phyloP scores from a whole-genome alignment of 23 tunicate species.

The Styela plicata region DNA sequence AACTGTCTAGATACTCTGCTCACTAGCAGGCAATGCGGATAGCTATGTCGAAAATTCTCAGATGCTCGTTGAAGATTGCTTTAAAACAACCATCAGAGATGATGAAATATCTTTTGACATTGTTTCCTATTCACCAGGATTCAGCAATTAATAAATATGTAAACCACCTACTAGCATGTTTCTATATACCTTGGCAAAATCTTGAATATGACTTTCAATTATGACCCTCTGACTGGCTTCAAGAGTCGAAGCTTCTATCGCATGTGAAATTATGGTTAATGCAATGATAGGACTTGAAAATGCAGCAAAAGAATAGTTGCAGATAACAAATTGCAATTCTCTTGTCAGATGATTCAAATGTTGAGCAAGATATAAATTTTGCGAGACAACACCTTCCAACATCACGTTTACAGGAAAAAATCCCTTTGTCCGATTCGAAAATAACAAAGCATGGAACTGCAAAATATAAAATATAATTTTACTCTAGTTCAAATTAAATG shows the following conservation, averaged over 20 bases:
- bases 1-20: too few species aligned
- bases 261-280: conserved; percentile 57
- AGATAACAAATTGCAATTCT: conserved; percentile 35
- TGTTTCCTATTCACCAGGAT: too few species aligned
- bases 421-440: conserved; percentile 38
- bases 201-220: conserved; percentile 51
- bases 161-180: too few species aligned
- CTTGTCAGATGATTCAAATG: conserved; percentile 36
- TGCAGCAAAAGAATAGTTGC: conserved; percentile 44
- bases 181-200: conserved; percentile 50
- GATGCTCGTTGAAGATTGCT: too few species aligned
- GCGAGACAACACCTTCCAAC: neutral
- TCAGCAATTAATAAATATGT: too few species aligned
- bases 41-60: too few species aligned
- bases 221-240: conserved; percentile 38
- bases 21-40: too few species aligned
- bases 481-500: too few species aligned
- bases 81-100: too few species aligned
- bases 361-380: conserved; percentile 4
- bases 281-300: conserved; percentile 60
- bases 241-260: conserved; percentile 26
- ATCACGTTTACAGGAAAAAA: conserved; percentile 5
- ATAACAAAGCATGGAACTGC: conserved; percentile 59
- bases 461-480: too few species aligned
- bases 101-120: too few species aligned